These are phyloP conservation scores for Podarcis siculus DNA, from an alignment of 2,797 vertebrate species.

Conservation along the genomic window DNA sequence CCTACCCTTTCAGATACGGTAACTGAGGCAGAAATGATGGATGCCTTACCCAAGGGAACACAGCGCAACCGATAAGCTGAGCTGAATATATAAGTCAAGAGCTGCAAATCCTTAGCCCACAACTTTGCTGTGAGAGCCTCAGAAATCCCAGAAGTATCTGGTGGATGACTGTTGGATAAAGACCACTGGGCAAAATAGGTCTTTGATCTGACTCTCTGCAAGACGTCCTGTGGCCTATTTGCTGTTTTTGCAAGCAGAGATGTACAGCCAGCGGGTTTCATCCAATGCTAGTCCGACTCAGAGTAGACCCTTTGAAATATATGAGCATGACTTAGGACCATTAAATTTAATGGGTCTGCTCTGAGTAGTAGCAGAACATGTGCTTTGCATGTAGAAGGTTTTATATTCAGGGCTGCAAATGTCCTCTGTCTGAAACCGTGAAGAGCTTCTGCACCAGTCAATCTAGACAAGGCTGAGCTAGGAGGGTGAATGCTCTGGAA, in stretches of 20 bases:
- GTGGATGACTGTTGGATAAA: no score
- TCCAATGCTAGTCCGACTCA: no score
- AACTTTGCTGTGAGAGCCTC: not conserved
- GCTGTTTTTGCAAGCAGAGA: not conserved
- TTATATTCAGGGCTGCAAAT: no score
- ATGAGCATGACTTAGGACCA: no score
- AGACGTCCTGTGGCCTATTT: not conserved
- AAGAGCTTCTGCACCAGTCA: no score
- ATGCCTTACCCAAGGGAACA: conserved; percentile 9
- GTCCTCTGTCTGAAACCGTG: no score
- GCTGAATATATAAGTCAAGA: not conserved
- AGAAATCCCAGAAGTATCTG: not conserved
- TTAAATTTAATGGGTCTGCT: not conserved
- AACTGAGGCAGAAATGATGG: conserved; percentile 11
- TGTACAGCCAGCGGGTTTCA: no score
- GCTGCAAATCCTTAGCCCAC: not conserved
- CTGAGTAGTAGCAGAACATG: no score
- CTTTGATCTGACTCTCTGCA: not conserved
- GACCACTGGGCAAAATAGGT: not conserved
- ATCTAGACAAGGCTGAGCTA: no score
- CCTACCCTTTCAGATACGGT: not conserved
- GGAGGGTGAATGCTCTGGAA: not conserved
- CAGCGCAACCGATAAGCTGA: not conserved
- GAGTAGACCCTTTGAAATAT: no score
- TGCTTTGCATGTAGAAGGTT: no score